Percentiles rank a stretch among this genome's conserved stretches.
phyloP scores from a whole-genome alignment of 2,888 invertebrate genomes.

The Yponomeuta evonymella region DNA sequence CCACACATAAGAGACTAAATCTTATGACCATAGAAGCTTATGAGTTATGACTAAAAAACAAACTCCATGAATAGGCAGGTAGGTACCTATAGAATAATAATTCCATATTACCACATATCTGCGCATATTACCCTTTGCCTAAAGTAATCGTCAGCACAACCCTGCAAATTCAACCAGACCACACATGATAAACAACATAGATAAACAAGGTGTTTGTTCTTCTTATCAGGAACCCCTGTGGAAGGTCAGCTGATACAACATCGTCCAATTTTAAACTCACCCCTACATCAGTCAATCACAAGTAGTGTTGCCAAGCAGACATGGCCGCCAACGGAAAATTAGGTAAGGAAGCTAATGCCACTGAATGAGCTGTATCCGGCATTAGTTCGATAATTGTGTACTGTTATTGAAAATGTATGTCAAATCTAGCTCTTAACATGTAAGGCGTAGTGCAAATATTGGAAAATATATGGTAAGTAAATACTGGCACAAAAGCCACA shows the following conservation, averaged over 20 bases:
- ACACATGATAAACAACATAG: conserved; percentile 24
- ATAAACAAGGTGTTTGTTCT: conserved; percentile 42
- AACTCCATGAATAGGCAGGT: too few species aligned
- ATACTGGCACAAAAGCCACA: too few species aligned
- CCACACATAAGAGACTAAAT: too few species aligned
- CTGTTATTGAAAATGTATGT: too few species aligned
- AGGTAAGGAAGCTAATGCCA: conserved; percentile 39
- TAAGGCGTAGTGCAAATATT: too few species aligned
- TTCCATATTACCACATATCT: too few species aligned
- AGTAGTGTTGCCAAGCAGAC: conserved; percentile 33
- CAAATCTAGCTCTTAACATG: too few species aligned
- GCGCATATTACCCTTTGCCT: too few species aligned
- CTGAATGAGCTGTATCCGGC: background rate
- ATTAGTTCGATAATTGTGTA: too few species aligned
- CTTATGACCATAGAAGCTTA: too few species aligned
- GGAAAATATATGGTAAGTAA: background rate
- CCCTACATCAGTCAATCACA: conserved; percentile 35
- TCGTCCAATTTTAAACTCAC: conserved; percentile 19
- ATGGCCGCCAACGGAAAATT: conserved; percentile 69
- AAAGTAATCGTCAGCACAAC: conserved; percentile 26
- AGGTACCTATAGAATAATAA: too few species aligned
- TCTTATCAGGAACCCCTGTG: conserved; percentile 67
- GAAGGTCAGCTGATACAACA: conserved; percentile 43
- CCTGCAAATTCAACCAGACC: conserved; percentile 23
- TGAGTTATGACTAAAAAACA: too few species aligned